Percentiles rank a stretch among this genome's conserved stretches.
These are phyloP conservation scores for Tiliqua scincoides DNA, from an alignment of 2,113 vertebrate species.

Conservation along the genomic window DNA sequence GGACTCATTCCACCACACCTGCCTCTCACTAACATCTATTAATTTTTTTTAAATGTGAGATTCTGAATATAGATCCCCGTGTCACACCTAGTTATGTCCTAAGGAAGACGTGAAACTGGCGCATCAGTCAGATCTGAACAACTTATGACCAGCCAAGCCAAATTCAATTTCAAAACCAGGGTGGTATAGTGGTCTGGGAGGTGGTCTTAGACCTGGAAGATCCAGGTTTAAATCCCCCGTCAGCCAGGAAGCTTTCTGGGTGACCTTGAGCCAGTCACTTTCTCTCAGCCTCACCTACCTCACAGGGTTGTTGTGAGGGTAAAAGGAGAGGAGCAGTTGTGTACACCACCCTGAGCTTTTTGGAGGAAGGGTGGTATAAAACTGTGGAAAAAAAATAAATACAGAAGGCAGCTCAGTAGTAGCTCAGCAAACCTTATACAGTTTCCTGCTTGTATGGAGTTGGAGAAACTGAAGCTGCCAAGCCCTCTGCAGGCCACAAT, in stretches of 20 bases:
- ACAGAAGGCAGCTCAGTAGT: not conserved
- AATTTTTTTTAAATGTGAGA: not conserved
- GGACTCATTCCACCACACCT: not conserved
- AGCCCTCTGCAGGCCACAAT: not conserved
- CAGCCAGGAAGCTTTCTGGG: no score
- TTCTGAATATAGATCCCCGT: not conserved
- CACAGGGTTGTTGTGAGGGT: no score
- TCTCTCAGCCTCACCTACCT: no score
- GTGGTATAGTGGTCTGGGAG: no score
- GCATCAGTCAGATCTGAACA: not conserved
- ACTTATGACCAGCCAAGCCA: not conserved
- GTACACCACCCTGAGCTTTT: no score
- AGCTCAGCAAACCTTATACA: not conserved
- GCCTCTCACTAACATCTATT: not conserved
- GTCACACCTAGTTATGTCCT: not conserved
- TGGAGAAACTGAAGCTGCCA: no score
- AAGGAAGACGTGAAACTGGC: not conserved
- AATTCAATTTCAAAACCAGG: not conserved
- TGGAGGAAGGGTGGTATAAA: no score
- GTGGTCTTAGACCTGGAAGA: no score
- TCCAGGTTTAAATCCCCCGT: no score
- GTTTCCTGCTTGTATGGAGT: not conserved
- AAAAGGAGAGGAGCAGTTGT: no score
- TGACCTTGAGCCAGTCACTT: no score
- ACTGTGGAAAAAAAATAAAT: no score